These are phyloP conservation scores for Mungos mungo DNA, from an alignment of 2,113 vertebrate genomes.

Conservation along the genomic window DNA sequence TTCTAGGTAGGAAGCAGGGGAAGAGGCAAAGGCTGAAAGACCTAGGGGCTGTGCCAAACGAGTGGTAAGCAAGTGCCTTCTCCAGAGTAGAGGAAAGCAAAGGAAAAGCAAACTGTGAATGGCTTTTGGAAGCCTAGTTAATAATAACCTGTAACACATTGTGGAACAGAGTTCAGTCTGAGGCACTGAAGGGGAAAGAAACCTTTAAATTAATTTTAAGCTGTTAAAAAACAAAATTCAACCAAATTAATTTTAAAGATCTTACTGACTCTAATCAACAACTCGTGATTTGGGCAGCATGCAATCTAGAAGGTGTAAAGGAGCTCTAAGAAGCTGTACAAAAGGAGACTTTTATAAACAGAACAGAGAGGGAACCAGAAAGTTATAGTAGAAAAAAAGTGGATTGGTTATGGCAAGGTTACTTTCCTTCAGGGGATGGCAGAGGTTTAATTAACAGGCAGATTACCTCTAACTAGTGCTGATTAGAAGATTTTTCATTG, in stretches of 20 bases:
- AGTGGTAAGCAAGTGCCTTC: neutral
- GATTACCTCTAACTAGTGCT: neutral
- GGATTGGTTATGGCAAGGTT: neutral
- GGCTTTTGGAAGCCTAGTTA: neutral
- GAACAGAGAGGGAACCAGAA: neutral
- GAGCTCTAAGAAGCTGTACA: neutral
- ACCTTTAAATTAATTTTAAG: neutral
- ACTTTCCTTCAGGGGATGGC: neutral
- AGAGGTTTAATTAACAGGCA: neutral
- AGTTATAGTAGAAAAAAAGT: neutral
- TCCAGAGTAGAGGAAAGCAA: neutral
- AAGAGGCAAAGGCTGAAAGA: neutral
- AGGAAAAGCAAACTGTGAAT: neutral
- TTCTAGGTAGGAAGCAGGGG: neutral
- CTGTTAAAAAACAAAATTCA: constrained; percentile 14
- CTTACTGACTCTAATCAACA: neutral
- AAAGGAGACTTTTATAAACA: neutral
- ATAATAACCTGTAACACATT: neutral
- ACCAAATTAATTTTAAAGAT: neutral
- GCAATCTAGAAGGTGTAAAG: neutral
- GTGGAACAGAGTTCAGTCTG: neutral
- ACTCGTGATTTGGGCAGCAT: neutral
- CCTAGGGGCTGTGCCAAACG: neutral
- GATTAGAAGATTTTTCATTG: neutral
- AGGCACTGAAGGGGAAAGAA: neutral